Percentiles rank a stretch among this genome's conserved stretches.
phyloP scores from a whole-genome alignment of 1,140 invertebrate species.

The Drosophila pseudoobscura region DNA sequence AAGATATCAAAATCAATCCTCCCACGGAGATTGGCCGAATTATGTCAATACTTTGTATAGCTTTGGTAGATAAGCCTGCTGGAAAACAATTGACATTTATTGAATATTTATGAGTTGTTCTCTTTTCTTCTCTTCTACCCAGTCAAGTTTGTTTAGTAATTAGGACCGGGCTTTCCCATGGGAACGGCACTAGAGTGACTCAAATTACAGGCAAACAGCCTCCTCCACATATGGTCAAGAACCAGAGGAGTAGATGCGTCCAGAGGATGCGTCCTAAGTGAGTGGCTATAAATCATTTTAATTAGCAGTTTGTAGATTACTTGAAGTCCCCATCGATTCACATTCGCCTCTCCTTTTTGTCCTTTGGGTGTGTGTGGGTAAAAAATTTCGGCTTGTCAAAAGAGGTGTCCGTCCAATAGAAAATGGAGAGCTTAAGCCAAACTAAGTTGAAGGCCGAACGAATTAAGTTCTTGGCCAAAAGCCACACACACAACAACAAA shows the following conservation, averaged over 20 bases:
- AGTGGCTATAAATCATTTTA: conserved; percentile 69
- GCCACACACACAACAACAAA: conserved; percentile 17
- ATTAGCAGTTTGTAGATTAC: conserved; percentile 60
- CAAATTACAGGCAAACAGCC: conserved; percentile 40
- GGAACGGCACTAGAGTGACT: conserved; percentile 1
- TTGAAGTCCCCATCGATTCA: conserved; percentile 58
- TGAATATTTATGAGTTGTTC: conserved; percentile 32
- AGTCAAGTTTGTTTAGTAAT: conserved; percentile 64
- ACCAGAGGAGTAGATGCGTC: background rate
- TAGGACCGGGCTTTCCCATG: conserved; percentile 36
- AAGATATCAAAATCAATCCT: background rate
- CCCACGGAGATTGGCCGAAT: no score
- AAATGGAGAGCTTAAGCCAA: background rate
- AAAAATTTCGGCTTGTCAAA: conserved; percentile 56
- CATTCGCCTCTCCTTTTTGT: background rate
- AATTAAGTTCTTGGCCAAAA: conserved; percentile 68
- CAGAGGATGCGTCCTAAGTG: background rate
- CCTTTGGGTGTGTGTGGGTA: background rate
- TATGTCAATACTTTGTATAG: conserved; percentile 28
- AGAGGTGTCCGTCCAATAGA: conserved; percentile 12
- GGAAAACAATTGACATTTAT: conserved; percentile 57
- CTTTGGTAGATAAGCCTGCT: conserved; percentile 22
- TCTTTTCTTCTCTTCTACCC: background rate
- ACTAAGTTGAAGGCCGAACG: conserved; percentile 37
- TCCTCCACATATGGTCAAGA: conserved; percentile 49